Conservation (phyloP, 2,888 invertebrate species). For the Stenchaetothrips biformis region DNA sequence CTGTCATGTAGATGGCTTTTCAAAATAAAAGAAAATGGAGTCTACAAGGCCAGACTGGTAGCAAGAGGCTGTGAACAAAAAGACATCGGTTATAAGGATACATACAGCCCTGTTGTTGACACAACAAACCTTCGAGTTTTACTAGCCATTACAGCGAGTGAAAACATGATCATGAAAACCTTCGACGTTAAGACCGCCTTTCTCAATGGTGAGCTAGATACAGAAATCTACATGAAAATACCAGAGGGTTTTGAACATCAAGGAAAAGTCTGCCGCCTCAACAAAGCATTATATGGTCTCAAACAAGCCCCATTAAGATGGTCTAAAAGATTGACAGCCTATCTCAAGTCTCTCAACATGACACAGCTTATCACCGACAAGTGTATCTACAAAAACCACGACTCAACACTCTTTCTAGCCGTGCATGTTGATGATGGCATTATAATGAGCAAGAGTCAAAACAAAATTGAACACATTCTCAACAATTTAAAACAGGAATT, state of each 20-base stretch:
- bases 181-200: constrained; percentile 33
- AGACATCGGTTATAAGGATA: constrained; percentile 37
- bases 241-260: constrained; percentile 25
- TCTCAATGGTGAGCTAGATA: constrained; percentile 31
- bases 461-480: constrained; percentile 31
- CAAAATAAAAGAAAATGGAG: constrained; percentile 30
- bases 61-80: constrained; percentile 39
- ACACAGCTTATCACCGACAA: not conserved
- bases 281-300: constrained; percentile 30
- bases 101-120: not conserved
- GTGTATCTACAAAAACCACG: constrained; percentile 24
- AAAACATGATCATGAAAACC: constrained; percentile 29
- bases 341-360: not conserved
- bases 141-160: constrained; percentile 34
- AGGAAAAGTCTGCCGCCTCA: constrained; percentile 28
- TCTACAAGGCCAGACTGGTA: constrained; percentile 39
- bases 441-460: constrained; percentile 28
- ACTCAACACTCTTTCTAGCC: constrained; percentile 29
- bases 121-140: constrained; percentile 36
- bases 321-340: not conserved
- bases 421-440: constrained; percentile 36
- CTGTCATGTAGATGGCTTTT: not conserved
- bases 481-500: constrained; percentile 32
- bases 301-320: constrained; percentile 29
- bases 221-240: constrained; percentile 29